Conservation (phyloP, 2,797 vertebrate genomes). For the Lophotriccus pileatus region DNA sequence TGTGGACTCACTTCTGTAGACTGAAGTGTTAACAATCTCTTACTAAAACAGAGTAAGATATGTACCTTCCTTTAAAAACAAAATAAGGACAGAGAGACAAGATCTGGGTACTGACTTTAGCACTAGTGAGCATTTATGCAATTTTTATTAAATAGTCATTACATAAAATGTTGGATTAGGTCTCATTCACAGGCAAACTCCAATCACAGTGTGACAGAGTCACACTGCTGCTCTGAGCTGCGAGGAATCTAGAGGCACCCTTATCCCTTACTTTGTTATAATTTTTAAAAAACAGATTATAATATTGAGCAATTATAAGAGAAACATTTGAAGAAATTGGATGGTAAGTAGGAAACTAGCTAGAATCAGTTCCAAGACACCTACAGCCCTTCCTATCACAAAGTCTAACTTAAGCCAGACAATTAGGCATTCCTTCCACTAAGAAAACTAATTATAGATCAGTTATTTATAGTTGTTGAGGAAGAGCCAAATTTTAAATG, state of each 20-base stretch:
- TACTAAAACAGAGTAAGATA: background rate
- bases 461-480: background rate
- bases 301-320: background rate
- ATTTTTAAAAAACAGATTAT: background rate
- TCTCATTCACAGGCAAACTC: background rate
- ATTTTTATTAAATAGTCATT: background rate
- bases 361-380: background rate
- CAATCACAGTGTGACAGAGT: background rate
- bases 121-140: background rate
- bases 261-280: background rate
- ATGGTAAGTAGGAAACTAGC: background rate
- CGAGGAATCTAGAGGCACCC: background rate
- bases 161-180: background rate
- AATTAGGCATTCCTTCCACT: background rate
- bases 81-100: background rate
- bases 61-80: background rate
- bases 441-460: background rate
- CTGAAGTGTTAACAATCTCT: background rate
- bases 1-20: background rate
- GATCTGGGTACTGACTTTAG: background rate
- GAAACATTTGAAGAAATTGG: background rate
- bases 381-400: background rate
- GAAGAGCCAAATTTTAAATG: slow-evolving; percentile 25
- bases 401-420: background rate
- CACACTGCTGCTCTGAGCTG: background rate